Evolutionary conservation across 2,113 vertebrate species (phyloP).

Genomic region (Psilopogon haemacephalus): DNA sequence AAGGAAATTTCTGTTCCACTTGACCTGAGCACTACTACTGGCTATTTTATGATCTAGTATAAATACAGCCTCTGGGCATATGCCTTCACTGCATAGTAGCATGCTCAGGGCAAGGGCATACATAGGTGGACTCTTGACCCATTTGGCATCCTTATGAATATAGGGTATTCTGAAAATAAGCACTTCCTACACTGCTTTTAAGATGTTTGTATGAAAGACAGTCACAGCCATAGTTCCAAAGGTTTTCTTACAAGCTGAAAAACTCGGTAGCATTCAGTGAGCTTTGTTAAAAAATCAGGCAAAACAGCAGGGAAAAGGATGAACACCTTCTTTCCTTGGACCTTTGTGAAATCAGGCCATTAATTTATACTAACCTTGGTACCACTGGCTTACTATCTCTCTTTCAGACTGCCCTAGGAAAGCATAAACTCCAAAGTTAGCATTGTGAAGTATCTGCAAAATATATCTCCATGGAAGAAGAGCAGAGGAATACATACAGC

Average conservation of each 20-base stretch:
- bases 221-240: not conserved
- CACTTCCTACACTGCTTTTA: not conserved
- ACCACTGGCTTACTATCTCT: not conserved
- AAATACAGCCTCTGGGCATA: not conserved
- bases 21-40: not conserved
- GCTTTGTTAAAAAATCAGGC: not conserved
- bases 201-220: not conserved
- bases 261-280: not conserved
- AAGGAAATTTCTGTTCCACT: not conserved
- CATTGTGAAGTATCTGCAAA: not conserved
- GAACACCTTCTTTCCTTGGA: not conserved
- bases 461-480: not conserved
- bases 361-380: not conserved
- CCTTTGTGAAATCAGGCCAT: not conserved
- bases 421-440: not conserved
- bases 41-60: not conserved
- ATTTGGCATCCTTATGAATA: rapidly evolving
- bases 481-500: not conserved
- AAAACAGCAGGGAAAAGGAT: not conserved
- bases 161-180: not conserved
- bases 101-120: not conserved
- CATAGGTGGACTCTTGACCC: not conserved
- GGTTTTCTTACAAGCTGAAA: not conserved
- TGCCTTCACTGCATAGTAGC: not conserved
- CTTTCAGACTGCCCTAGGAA: not conserved